Evolutionary conservation across 2,797 vertebrate genomes (phyloP), one percentile per base, ranked within the genome.

Genomic region (Phaenicophaeus curvirostris): DNA sequence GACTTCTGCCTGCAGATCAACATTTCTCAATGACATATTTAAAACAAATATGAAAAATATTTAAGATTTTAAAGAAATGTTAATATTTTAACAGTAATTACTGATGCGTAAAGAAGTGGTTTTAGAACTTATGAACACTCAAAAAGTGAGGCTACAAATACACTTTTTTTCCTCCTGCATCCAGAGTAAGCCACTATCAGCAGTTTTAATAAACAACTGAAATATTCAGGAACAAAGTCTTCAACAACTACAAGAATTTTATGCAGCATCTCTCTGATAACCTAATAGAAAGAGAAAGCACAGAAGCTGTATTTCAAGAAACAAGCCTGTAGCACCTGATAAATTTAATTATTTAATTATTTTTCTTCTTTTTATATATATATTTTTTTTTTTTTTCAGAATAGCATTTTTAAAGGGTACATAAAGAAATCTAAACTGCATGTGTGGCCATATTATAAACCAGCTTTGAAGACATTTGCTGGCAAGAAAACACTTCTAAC

Each of bases 401-500:
- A 69, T 6, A 59, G 10, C 20, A 50, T 54, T 81, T 77, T 81
- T 24, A 91, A 67, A 65, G 42, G 6, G 21, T 50, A 87, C 1
- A 0, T 74, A 83, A 93, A 85, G 76, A 93, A 95, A 89, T 28
- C 24, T 82, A 27, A 94, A 80, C 61, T 54, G 41, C 48, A 80
- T 28, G 72, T 93, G 82, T 90, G 84, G 80, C 58, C 80, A 59
- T 51, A 74, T 54, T 71, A 62, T 55, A 68, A 92, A 71, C 69
- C 83, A 81, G 68, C 82, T 92, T 31, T 72, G 86, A 93, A 63
- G 73, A 90, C 46, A 87, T 69, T 86, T 95, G 31, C 41, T 90
- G 72, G 72, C 88, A 93, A 69, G 85, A 91, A 75, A 95, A 92
- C 8, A 27, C 19, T 55, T 86, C 50, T 71, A 94, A 94, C 66